Percentiles rank a stretch among this genome's conserved stretches.
Conservation (phyloP, 2,113 vertebrate genomes). For the Procavia capensis region DNA sequence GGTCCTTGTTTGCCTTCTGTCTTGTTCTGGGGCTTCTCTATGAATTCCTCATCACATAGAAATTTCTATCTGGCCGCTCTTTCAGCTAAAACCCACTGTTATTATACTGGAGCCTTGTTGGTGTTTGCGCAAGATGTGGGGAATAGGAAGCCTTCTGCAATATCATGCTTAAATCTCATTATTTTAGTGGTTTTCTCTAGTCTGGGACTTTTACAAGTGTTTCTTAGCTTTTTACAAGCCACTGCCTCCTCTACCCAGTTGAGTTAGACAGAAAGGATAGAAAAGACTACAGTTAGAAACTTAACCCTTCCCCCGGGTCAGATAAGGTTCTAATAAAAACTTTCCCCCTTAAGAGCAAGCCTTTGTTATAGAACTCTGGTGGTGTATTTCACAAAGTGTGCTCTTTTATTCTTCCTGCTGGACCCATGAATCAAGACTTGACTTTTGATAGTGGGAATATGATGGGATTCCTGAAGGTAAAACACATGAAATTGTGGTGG, state of each 20-base stretch:
- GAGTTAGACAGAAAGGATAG: background rate
- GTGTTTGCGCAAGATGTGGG: background rate
- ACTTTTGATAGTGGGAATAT: background rate
- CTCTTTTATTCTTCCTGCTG: background rate
- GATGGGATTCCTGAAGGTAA: background rate
- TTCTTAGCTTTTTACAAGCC: background rate
- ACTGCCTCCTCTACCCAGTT: background rate
- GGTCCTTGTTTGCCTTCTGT: background rate
- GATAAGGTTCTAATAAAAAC: background rate
- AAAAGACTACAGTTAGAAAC: background rate
- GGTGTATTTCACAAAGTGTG: background rate
- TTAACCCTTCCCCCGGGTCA: background rate
- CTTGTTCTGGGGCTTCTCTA: background rate
- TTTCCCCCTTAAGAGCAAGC: background rate
- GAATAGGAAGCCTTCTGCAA: background rate
- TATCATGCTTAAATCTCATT: slow-evolving; percentile 27
- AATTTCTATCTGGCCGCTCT: background rate
- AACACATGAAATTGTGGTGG: background rate
- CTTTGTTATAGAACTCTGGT: background rate
- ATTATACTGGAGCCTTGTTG: background rate
- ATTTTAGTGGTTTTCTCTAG: background rate
- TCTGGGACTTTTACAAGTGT: background rate
- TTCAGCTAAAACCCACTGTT: background rate
- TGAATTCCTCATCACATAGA: background rate
- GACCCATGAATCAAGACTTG: background rate